A percentile compares a stretch with the other conserved stretches of the same genome.
Evolutionary conservation across 2,888 invertebrate species (phyloP).

Genomic region (Athripsodes cinereus): DNA sequence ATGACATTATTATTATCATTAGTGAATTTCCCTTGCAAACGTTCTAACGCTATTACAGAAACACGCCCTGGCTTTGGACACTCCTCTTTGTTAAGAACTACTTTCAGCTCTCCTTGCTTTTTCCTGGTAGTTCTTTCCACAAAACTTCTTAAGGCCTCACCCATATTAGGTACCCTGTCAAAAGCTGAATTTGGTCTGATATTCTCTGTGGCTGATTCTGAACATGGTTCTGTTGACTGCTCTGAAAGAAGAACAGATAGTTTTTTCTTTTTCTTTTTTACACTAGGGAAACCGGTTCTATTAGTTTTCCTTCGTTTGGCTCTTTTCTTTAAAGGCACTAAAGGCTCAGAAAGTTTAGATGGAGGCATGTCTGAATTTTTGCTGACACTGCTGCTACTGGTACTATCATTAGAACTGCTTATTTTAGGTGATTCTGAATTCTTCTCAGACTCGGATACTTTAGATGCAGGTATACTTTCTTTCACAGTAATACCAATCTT

Average conservation of each 20-base stretch:
- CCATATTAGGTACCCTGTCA: constrained; percentile 64
- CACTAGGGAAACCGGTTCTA: constrained; percentile 80
- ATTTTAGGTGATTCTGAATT: constrained; percentile 31
- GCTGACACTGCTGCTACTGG: constrained; percentile 31
- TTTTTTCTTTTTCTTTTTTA: constrained; percentile 56
- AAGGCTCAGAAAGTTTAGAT: constrained; percentile 29
- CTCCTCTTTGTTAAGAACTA: constrained; percentile 47
- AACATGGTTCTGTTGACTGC: constrained; percentile 23
- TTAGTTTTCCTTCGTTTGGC: constrained; percentile 70
- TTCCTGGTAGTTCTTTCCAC: constrained; percentile 53
- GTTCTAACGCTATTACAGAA: constrained; percentile 56
- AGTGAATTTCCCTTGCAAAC: constrained; percentile 49
- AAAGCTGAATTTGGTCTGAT: constrained; percentile 41
- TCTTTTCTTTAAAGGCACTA: constrained; percentile 37
- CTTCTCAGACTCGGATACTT: constrained; percentile 39
- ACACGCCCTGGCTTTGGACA: constrained; percentile 50
- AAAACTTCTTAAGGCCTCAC: constrained; percentile 61
- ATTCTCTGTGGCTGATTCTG: constrained; percentile 16
- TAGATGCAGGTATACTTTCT: constrained; percentile 44
- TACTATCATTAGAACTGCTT: constrained; percentile 17
- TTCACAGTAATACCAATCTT: constrained; percentile 42
- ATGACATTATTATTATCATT: constrained; percentile 29
- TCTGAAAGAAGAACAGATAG: constrained; percentile 22
- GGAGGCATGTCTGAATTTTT: constrained; percentile 36
- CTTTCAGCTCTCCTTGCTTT: constrained; percentile 42